Evolutionary conservation across 2,797 vertebrate species (phyloP).

Genomic region (Propithecus perrieri): DNA sequence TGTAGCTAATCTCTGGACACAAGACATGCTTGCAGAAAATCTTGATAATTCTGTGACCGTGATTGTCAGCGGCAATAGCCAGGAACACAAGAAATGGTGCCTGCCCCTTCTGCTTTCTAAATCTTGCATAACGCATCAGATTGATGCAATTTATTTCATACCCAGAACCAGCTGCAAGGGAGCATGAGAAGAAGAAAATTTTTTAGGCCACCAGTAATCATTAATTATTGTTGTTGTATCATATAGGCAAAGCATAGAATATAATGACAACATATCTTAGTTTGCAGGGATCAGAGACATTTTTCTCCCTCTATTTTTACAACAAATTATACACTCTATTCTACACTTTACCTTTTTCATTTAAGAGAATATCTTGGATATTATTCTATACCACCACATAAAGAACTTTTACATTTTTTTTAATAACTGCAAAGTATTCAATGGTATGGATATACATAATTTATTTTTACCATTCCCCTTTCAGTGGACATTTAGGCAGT

Average conservation of each 20-base stretch:
- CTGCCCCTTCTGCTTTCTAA: neutral
- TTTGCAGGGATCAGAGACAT: neutral
- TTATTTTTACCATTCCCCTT: neutral
- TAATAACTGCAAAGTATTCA: neutral
- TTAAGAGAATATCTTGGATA: conserved; percentile 1
- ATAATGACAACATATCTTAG: neutral
- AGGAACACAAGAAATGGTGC: neutral
- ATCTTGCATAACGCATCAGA: neutral
- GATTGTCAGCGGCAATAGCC: neutral
- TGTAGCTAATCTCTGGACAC: neutral
- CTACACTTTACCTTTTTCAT: neutral
- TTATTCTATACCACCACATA: neutral
- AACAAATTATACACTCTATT: neutral
- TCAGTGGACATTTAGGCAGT: neutral
- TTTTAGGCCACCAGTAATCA: neutral
- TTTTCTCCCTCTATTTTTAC: neutral
- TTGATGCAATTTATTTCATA: neutral
- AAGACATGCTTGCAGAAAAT: neutral
- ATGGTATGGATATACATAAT: neutral
- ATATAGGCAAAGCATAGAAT: neutral
- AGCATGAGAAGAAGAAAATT: neutral
- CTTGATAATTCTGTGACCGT: neutral
- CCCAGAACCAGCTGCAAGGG: neutral
- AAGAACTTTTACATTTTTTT: neutral
- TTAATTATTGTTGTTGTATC: neutral